These are phyloP conservation scores for Oxyteleia sp. DNA, from an alignment of 2,888 invertebrate genomes.

Conservation along the genomic window DNA sequence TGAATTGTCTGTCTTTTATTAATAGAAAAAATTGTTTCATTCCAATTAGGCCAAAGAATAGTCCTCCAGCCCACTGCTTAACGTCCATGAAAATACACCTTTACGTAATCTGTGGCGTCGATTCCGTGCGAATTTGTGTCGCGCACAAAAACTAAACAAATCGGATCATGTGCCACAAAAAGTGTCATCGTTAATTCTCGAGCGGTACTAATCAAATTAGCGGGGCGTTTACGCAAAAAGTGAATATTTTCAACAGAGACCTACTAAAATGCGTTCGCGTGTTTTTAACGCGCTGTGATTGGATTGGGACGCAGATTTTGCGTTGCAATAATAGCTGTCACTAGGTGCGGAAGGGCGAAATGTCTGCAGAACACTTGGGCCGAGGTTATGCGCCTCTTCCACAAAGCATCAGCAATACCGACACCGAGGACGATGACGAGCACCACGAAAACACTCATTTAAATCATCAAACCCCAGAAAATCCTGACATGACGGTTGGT, in stretches of 20 bases:
- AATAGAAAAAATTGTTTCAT: too few relatives aligned
- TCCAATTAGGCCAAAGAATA: too few relatives aligned
- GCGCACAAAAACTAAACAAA: slow-evolving; percentile 42
- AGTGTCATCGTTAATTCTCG: slow-evolving; percentile 18
- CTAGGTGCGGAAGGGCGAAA: slow-evolving; percentile 53
- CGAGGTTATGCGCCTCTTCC: slow-evolving; percentile 92
- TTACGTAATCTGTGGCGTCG: slow-evolving; percentile 12
- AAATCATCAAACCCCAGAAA: slow-evolving; percentile 68
- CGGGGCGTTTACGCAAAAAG: background rate
- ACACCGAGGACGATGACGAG: slow-evolving; percentile 91
- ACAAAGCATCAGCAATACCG: slow-evolving; percentile 93
- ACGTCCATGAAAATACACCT: background rate
- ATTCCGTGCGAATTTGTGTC: slow-evolving; percentile 20
- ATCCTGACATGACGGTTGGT: slow-evolving; percentile 66
- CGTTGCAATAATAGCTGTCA: slow-evolving; percentile 32
- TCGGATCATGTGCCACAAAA: slow-evolving; percentile 31
- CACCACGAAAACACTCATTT: slow-evolving; percentile 70
- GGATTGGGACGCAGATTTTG: background rate
- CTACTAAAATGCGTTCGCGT: background rate
- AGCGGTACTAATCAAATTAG: slow-evolving; percentile 45
- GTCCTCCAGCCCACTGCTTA: too few relatives aligned
- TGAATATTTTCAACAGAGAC: background rate
- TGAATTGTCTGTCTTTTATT: too few relatives aligned
- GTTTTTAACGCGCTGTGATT: background rate
- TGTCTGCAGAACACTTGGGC: slow-evolving; percentile 82